Conservation (phyloP, 1,140 invertebrate species). For the Bicyclus anynana region DNA sequence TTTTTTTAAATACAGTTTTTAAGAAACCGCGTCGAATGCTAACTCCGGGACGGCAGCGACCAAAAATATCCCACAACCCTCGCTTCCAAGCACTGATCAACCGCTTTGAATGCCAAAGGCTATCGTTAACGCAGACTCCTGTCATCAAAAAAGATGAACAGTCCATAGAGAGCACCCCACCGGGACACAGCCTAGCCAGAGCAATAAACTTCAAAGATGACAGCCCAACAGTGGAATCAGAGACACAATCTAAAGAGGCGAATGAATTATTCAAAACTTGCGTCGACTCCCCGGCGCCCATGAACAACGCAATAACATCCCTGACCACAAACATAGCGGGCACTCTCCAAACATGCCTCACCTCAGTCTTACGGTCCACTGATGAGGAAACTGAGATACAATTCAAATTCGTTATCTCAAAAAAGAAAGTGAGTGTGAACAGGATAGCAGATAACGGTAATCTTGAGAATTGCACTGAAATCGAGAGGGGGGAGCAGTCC, state of each 20-base stretch:
- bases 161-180: slow-evolving; percentile 53
- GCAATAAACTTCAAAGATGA: slow-evolving; percentile 73
- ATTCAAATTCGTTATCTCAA: slow-evolving; percentile 72
- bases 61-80: slow-evolving; percentile 53
- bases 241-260: slow-evolving; percentile 45
- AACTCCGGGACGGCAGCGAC: slow-evolving; percentile 64
- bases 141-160: slow-evolving; percentile 35
- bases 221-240: slow-evolving; percentile 45
- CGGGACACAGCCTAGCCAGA: slow-evolving; percentile 58
- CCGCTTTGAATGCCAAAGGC: slow-evolving; percentile 60
- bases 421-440: slow-evolving; percentile 63
- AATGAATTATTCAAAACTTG: slow-evolving; percentile 63
- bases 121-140: slow-evolving; percentile 47
- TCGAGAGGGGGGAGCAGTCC: slow-evolving; percentile 35
- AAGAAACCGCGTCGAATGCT: slow-evolving; percentile 67
- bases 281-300: slow-evolving; percentile 39
- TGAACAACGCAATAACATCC: slow-evolving; percentile 51
- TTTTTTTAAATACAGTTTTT: slow-evolving; percentile 47
- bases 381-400: slow-evolving; percentile 73
- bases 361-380: slow-evolving; percentile 45
- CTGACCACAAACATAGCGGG: slow-evolving; percentile 64
- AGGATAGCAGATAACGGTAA: slow-evolving; percentile 41
- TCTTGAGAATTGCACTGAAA: slow-evolving; percentile 39
- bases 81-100: slow-evolving; percentile 74
- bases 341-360: slow-evolving; percentile 63